Conservation (phyloP, 1,140 invertebrate species). For the Cyclargus thomasi region DNA sequence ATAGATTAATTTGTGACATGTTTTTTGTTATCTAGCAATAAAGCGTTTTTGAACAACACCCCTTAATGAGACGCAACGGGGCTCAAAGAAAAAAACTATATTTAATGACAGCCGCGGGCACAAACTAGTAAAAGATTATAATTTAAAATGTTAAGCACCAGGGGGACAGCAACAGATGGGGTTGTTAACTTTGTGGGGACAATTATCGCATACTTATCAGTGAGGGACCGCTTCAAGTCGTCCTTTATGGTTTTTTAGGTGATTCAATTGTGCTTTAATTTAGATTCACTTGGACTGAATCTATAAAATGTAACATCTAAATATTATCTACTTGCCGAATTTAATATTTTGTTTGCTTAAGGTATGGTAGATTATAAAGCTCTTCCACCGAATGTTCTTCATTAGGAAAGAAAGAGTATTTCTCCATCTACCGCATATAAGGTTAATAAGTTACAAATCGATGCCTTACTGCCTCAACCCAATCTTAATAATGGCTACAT, state of each 20-base stretch:
- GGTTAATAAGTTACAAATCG: too few relatives aligned
- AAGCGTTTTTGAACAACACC: not conserved
- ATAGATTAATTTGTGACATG: not conserved
- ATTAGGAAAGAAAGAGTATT: too few relatives aligned
- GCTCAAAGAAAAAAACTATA: not conserved
- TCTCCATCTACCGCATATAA: too few relatives aligned
- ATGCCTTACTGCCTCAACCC: too few relatives aligned
- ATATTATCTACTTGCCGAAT: too few relatives aligned
- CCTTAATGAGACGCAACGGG: not conserved
- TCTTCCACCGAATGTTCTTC: too few relatives aligned
- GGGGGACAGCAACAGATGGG: constrained; percentile 9
- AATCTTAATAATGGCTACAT: too few relatives aligned
- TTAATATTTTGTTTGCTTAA: too few relatives aligned
- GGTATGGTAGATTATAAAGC: too few relatives aligned
- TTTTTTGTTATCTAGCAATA: not conserved
- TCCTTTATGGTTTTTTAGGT: not conserved
- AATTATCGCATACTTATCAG: constrained; percentile 6
- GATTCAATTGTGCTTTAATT: too few relatives aligned
- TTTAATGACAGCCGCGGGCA: not conserved
- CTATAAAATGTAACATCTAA: too few relatives aligned
- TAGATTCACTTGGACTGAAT: too few relatives aligned
- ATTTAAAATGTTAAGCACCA: not conserved
- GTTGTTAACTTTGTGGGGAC: constrained; percentile 15
- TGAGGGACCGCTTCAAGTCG: not conserved
- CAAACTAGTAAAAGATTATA: not conserved